Percentiles rank a stretch among this genome's conserved stretches.
phyloP scores from a whole-genome alignment of 2,888 invertebrate species.

The Lysandra bellargus region DNA sequence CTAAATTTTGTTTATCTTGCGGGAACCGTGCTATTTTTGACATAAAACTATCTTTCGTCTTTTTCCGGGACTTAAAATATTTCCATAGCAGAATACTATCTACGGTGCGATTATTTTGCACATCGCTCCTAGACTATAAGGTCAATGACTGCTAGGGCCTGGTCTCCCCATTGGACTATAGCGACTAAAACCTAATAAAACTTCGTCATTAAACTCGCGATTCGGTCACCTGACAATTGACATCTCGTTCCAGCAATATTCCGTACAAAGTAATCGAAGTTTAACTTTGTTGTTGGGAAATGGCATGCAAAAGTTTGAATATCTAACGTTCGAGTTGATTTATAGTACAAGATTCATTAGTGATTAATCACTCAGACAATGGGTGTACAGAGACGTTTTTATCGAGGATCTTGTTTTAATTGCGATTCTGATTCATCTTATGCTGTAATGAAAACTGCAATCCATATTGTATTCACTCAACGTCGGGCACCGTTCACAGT shows the following conservation, averaged over 20 bases:
- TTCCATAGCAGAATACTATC: too few species aligned
- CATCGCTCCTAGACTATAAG: too few species aligned
- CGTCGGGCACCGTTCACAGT: neutral
- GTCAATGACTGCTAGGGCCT: neutral
- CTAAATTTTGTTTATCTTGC: too few species aligned
- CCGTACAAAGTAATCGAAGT: conserved; percentile 37
- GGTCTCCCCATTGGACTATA: neutral
- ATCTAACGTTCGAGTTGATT: conserved; percentile 41
- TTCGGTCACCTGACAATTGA: neutral
- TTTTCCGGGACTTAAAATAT: too few species aligned
- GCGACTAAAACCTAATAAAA: neutral
- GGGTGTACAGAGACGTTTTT: conserved; percentile 32
- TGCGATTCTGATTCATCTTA: conserved; percentile 19
- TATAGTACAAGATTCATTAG: conserved; percentile 42
- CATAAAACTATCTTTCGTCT: too few species aligned
- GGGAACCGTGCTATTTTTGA: too few species aligned
- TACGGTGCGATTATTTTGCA: too few species aligned
- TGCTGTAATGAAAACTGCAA: conserved; percentile 30
- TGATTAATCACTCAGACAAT: conserved; percentile 39
- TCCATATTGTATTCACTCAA: conserved; percentile 28
- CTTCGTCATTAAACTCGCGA: neutral
- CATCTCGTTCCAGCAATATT: conserved; percentile 35
- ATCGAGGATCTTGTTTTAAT: conserved; percentile 31
- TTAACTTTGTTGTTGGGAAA: conserved; percentile 39
- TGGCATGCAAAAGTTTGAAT: conserved; percentile 41